A percentile compares a stretch with the other conserved stretches of the same genome.
Evolutionary conservation across 53 echinoderm and acorn worm species (phyloP).

Genomic region (Stichopus horrens): DNA sequence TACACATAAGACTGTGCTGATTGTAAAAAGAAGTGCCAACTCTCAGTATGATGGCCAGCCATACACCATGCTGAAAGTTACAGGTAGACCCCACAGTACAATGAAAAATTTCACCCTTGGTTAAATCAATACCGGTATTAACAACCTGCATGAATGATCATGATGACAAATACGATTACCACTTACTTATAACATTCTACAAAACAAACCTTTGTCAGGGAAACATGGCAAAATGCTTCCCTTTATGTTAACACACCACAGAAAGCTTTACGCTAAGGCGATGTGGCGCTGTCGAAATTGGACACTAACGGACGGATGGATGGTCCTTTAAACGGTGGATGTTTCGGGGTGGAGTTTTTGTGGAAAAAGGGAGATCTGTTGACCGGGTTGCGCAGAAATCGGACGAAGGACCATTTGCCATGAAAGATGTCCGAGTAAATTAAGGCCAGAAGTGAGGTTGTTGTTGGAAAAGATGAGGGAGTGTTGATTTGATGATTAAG

Average conservation of each 20-base stretch:
- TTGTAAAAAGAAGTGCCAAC: too few species aligned
- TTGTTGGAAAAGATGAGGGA: conserved; percentile 38
- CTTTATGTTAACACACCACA: conserved; percentile 14
- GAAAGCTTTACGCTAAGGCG: conserved; percentile 30
- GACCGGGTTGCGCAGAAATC: conserved; percentile 23
- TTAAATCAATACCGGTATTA: too few species aligned
- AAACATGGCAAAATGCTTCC: conserved; percentile 14
- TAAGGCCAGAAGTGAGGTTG: conserved; percentile 8
- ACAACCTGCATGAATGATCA: too few species aligned
- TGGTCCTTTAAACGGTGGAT: conserved; percentile 8
- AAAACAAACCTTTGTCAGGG: conserved; percentile 23
- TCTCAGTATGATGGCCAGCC: too few species aligned
- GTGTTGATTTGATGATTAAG: conserved; percentile 46
- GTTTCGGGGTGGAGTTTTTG: conserved; percentile 38
- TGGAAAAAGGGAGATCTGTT: conserved; percentile 3
- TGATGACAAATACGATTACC: too few species aligned
- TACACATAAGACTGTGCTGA: too few species aligned
- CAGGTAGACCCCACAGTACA: too few species aligned
- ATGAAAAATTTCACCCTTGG: too few species aligned
- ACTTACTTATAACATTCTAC: not conserved
- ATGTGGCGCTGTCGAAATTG: conserved; percentile 34
- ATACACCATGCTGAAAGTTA: too few species aligned
- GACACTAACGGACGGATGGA: conserved; percentile 1
- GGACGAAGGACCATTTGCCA: conserved; percentile 32
- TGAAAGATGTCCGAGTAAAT: conserved; percentile 30